Base-by-base conservation (phyloP, 2,113 vertebrate genomes). In the Grammomys dolichurus region DNA sequence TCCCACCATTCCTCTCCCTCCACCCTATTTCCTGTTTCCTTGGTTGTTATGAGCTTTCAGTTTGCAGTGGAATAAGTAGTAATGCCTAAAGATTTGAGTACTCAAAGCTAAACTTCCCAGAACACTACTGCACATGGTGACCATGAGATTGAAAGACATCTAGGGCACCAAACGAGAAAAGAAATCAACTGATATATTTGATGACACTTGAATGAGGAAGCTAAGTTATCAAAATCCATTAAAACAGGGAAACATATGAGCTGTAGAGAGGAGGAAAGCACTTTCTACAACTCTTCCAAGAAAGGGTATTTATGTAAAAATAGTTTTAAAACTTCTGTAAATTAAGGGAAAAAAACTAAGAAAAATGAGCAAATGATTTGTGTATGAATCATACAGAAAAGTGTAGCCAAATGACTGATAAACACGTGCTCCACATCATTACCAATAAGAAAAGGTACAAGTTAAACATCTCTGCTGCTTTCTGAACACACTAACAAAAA, bases 111-210 rank as follows among this genome's bases (percentile, higher is more conserved):
- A 97, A 97, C 94, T 96, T 72, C 46, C 87, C 84, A 95, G 96
- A 94, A 85, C 75, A 78, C 96, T 92, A 98, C 97, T 96, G 97
- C 98, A 97, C 97, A 99, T 99, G 99, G 99, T 98, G 99, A 99
- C 97, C 99, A 98, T 98, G 99, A 99, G 97, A 99, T 99, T 98
- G 99, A 99, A 98, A 99, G 99, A 70, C 28, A 46, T 84, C 48
- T 13, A 69, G 69, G 70, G n/a, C 26, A n/a, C 46, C 48, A 73
- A 70, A 54, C 7, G 13, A 63, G 65, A 93, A 88, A 73, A 56
- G 28, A 69, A 93, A 92, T 94, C 76, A 91, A 56, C 13, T 20
- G 48, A 63, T 73, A 63, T 4, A 28, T 85, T 65, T 85, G 48
- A 93, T 93, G 69, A 84, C 6, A 73, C 78, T 95, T 94, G 72